Evolutionary conservation across 1,140 invertebrate species (phyloP).

Genomic region (Apis dorsata): DNA sequence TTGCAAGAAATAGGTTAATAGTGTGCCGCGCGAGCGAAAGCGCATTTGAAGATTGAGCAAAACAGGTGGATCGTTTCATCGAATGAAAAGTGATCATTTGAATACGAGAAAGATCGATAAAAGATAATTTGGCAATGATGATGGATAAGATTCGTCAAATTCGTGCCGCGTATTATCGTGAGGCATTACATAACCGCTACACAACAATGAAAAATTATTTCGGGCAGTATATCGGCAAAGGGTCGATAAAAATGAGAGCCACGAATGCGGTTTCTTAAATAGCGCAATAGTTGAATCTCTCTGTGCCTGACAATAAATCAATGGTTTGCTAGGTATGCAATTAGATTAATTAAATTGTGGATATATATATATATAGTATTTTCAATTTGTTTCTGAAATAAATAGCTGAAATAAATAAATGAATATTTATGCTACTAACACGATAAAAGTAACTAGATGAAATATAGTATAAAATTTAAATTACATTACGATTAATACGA

Average conservation of each 20-base stretch:
- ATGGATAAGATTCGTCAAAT: background rate
- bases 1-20: constrained; percentile 20
- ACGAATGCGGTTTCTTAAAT: constrained; percentile 17
- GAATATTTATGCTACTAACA: background rate
- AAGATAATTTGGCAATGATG: background rate
- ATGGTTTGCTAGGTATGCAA: background rate
- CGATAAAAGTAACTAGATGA: too few species aligned
- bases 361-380: background rate
- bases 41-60: background rate
- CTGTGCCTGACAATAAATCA: constrained; percentile 37
- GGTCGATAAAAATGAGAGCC: constrained; percentile 22
- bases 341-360: background rate
- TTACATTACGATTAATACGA: background rate
- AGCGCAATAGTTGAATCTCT: background rate
- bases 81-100: background rate
- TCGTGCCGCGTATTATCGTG: background rate
- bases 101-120: background rate
- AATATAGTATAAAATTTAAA: too few species aligned
- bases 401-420: background rate
- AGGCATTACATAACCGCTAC: constrained; percentile 50
- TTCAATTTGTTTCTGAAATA: background rate
- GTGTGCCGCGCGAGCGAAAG: background rate
- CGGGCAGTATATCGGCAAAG: background rate
- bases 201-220: constrained; percentile 27
- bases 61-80: background rate